These are phyloP conservation scores for Solea senegalensis DNA, from an alignment of 2,113 vertebrate genomes.

Conservation along the genomic window DNA sequence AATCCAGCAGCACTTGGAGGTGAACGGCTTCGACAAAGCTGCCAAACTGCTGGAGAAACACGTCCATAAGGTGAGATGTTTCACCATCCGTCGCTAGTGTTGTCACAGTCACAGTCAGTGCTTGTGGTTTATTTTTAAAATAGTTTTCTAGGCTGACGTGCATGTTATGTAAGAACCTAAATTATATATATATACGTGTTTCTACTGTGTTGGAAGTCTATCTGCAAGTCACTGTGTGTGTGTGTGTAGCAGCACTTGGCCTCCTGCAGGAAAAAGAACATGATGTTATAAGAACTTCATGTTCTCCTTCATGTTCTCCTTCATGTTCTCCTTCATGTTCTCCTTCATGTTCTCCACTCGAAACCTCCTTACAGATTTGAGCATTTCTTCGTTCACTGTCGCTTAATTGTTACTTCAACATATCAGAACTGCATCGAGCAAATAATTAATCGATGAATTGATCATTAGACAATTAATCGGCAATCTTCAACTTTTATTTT, in stretches of 20 bases:
- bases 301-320: no score
- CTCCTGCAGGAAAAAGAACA: slow-evolving; percentile 63
- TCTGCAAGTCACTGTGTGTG: not conserved
- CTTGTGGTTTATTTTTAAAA: no score
- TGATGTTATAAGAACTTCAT: slow-evolving; percentile 59
- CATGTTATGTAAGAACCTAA: slow-evolving; percentile 10
- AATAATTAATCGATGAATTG: no score
- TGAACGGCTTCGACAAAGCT: slow-evolving; percentile 64
- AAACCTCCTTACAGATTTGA: not conserved
- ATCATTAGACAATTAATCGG: no score
- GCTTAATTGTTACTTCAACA: no score
- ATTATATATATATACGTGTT: slow-evolving; percentile 27
- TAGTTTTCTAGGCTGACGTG: not conserved
- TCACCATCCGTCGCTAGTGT: not conserved
- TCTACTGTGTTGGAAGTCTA: not conserved
- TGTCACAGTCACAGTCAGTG: no score
- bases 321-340: not conserved
- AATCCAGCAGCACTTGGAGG: slow-evolving; percentile 71
- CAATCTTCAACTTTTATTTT: no score
- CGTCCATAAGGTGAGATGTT: slow-evolving; percentile 57
- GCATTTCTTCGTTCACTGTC: no score
- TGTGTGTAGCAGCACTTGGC: slow-evolving; percentile 22
- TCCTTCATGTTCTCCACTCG: not conserved
- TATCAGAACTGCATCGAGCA: no score
- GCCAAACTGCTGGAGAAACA: slow-evolving; percentile 70